A percentile compares a stretch with the other conserved stretches of the same genome.
phyloP scores from a whole-genome alignment of 35 echinoderm and acorn worm species.

The Ophiothrix spiculata region DNA sequence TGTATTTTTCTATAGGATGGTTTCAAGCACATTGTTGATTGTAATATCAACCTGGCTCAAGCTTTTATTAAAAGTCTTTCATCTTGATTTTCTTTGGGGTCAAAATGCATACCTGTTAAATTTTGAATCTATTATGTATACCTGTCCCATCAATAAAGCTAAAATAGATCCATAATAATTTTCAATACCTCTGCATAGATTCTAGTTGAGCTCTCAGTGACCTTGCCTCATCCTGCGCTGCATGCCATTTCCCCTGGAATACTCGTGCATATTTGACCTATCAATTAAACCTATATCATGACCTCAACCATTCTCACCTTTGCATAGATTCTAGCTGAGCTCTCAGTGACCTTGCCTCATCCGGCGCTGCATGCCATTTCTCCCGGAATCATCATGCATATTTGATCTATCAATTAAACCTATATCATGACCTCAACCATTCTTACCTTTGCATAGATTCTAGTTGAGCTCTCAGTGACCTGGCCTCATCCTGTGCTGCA shows the following conservation, averaged over 20 bases:
- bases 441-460: slow-evolving; percentile 78
- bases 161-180: no score
- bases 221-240: slow-evolving; percentile 72
- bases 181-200: slow-evolving; percentile 67
- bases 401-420: no score
- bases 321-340: slow-evolving; percentile 61
- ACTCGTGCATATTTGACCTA: no score
- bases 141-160: no score
- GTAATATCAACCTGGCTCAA: no score
- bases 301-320: slow-evolving; percentile 73
- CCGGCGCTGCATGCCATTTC: slow-evolving; percentile 71
- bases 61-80: no score
- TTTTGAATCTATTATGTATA: no score
- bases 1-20: no score
- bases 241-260: slow-evolving; percentile 70
- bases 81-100: no score
- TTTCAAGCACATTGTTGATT: no score
- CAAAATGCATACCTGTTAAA: no score
- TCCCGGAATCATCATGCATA: slow-evolving; percentile 57
- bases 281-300: no score
- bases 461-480: slow-evolving; percentile 35
- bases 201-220: slow-evolving; percentile 48
- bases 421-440: background rate
- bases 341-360: slow-evolving; percentile 55
- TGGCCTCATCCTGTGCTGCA: slow-evolving; percentile 70